Evolutionary conservation across 2,888 invertebrate genomes (phyloP), one percentile per base, ranked within the genome.

Genomic region (Plusia festucae): DNA sequence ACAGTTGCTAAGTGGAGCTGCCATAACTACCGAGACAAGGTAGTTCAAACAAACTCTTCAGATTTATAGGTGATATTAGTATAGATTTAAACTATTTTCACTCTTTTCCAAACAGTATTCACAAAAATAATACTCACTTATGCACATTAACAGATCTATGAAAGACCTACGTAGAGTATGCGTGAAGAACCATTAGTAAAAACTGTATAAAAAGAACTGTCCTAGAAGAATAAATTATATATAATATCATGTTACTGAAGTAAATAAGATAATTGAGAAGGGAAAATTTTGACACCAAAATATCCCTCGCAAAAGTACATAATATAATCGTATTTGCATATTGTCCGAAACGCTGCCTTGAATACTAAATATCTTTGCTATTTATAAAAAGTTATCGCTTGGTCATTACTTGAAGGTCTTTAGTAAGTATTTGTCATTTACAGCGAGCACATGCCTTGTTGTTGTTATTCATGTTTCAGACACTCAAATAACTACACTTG

Each of bases 251-350:
- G 18, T 16, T 18, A 34, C 44, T 18, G 57, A 64, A 49, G 55
- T 54, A 71, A 77, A 70, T 76, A 74, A 73, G 70, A 65, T 68
- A 77, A 71, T 73, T 62, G 60, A 60, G 53, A 32, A 30, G 30
- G 57, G 44, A 68, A 73, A 78, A 74, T 73, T 66, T 60, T 70
- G 69, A 67, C 73, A 81, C 71, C 71, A 76, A 84, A 83, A 84
- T 81, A 81, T 65, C 70, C 46, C 68, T 81, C 83, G 79, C 82
- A 74, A 83, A 86, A 85, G 86, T 85, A 49, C 20, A 18, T 49
- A 86, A 89, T 84, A 82, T 83, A 89, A 86, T 86, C 83, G 74
- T 81, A 89, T 90, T 90, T 90, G 82, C 88, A 90, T 89, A 84
- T 69, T 76, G 60, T 68, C 57, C 68, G 79, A 73, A 73, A 65